These are phyloP conservation scores for Rhynchomys soricoides DNA, from an alignment of 2,113 vertebrate species.

Conservation along the genomic window DNA sequence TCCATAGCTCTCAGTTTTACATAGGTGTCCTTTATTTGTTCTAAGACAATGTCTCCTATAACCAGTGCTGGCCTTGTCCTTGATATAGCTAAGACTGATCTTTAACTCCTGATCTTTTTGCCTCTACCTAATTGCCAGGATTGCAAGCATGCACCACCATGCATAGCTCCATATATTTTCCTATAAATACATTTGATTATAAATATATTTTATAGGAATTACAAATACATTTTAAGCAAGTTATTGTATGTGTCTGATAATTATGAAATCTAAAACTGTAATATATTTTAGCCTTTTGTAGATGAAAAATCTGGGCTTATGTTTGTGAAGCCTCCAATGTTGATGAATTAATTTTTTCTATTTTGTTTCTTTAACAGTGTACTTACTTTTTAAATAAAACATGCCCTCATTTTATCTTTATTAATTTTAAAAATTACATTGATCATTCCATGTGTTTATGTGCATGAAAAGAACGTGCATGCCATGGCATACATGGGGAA, in stretches of 20 bases:
- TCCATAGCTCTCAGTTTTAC: conserved; percentile 15
- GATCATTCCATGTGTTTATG: background rate
- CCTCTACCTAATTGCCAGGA: background rate
- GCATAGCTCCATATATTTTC: background rate
- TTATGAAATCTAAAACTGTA: conserved; percentile 41
- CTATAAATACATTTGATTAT: conserved; percentile 19
- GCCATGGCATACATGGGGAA: background rate
- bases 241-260: conserved; percentile 32
- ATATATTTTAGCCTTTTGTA: conserved; percentile 51
- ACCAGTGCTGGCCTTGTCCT: background rate
- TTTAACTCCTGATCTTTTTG: background rate
- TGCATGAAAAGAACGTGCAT: background rate
- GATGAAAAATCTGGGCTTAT: conserved; percentile 8
- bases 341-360: conserved; percentile 47
- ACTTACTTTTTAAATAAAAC: conserved; percentile 13
- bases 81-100: background rate
- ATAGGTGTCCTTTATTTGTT: background rate
- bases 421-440: background rate
- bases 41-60: background rate
- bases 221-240: conserved; percentile 20
- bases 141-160: background rate
- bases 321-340: background rate
- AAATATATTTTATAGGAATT: background rate
- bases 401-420: background rate
- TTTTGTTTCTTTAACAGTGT: conserved; percentile 38